phyloP scores from a whole-genome alignment of 2,113 vertebrate genomes.

The Motacilla tschutschensis region DNA sequence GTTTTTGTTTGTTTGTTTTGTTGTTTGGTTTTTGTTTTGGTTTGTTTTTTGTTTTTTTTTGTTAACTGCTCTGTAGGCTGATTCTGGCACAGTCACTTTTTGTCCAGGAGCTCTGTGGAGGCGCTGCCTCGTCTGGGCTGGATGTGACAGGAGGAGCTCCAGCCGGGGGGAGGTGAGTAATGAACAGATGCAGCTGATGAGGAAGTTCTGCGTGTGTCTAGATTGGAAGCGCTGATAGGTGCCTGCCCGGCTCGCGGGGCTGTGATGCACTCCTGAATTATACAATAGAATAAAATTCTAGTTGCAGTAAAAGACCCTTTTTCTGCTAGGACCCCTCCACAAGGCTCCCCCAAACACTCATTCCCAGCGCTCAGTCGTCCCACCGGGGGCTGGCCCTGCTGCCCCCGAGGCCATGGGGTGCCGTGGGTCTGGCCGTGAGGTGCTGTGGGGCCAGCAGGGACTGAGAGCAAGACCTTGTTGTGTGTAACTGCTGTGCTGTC shows the following conservation, averaged over 20 bases:
- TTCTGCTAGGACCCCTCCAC: not conserved
- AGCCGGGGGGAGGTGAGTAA: not conserved
- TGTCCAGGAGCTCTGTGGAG: conserved; percentile 28
- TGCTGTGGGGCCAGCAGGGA: not conserved
- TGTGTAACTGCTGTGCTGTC: not conserved
- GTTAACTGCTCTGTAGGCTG: conserved; percentile 23
- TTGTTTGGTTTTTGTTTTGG: too few relatives aligned
- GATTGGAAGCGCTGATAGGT: not conserved
- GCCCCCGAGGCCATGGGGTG: accelerated
- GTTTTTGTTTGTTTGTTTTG: not conserved
- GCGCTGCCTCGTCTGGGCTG: not conserved
- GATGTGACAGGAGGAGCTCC: not conserved
- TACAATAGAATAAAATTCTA: conserved; percentile 38
- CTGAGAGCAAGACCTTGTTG: not conserved
- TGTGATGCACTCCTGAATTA: conserved; percentile 18
- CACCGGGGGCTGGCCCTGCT: not conserved
- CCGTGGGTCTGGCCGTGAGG: accelerated
- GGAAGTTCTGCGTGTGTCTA: not conserved
- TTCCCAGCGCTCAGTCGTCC: not conserved
- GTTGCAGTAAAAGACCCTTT: conserved; percentile 29
- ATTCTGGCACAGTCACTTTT: conserved; percentile 25
- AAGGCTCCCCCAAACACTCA: not conserved
- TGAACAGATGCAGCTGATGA: not conserved
- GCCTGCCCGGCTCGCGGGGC: conserved; percentile 11
- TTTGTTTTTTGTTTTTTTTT: not conserved